Base-by-base conservation (phyloP, 1,140 invertebrate species). In the Hyles euphorbiae region DNA sequence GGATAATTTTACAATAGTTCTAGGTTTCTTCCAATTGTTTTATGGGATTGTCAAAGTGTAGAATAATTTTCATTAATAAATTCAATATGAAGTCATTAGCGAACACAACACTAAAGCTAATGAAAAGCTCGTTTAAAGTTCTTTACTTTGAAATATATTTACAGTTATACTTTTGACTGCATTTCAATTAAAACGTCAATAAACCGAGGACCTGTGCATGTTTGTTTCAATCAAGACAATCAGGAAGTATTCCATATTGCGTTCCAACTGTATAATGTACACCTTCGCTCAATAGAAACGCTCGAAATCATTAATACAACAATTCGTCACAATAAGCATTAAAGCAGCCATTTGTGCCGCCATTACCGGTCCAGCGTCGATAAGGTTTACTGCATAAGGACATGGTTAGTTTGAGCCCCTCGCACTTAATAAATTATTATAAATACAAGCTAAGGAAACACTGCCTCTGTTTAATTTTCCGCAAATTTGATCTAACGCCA, bases 401-500 rank as follows among this genome's bases (percentile, higher is more conserved):
- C 70, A 84, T 74, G 84, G 81, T 85, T 85, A 87, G 84, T 87
- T 87, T 83, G 73, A 81, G 34, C 63, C 65, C 65, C 67, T 76
- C 74, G 72, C 77, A 83, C 82, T 64, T 81, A 76, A 78, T 85
- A 87, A 87, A 87, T 84, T 83, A 83, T 83, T 78, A 78, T 83
- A 83, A 76, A 78, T 76, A 76, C 71, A 65, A 75, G 70, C 56
- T 68, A 58, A 46, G 53, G 67, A 74, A 76, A 79, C 65, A 72
- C 68, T 67, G 60, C 5, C 36, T 63, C 64, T 68, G 71, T 84
- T 76, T 74, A 87, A 87, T 87, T 87, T 85, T 87, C 77, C 84
- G 84, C 82, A 85, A 83, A 77, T 85, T 83, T 83, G 67, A 81
- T 76, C 62, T 65, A 47, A 62, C 60, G 65, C 67, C 54, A 70